A percentile compares a stretch with the other conserved stretches of the same genome.
Evolutionary conservation across 2,797 vertebrate genomes (phyloP).

Genomic region (Falco columbarius): DNA sequence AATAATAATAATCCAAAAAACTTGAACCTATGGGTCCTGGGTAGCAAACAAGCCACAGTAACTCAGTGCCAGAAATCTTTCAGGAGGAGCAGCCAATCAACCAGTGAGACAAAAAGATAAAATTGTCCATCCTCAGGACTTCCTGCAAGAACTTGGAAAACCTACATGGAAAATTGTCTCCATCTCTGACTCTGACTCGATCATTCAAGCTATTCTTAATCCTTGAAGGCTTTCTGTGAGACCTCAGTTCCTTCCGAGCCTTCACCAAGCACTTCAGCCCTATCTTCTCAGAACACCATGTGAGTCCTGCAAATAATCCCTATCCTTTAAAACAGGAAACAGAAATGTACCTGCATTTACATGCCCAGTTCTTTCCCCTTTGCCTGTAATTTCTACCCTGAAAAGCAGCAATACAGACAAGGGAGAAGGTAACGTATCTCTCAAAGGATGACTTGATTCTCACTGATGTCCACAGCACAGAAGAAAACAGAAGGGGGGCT

Average conservation of each 20-base stretch:
- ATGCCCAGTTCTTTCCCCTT: fast-evolving
- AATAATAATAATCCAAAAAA: not conserved
- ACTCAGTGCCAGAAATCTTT: not conserved
- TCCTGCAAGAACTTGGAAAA: not conserved
- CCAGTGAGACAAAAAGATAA: not conserved
- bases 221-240: not conserved
- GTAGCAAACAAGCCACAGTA: not conserved
- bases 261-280: not conserved
- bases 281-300: not conserved
- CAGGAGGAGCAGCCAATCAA: not conserved
- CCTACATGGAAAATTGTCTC: not conserved
- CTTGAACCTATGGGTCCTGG: not conserved
- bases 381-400: fast-evolving
- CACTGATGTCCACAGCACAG: not conserved
- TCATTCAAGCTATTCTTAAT: not conserved
- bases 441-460: not conserved
- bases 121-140: not conserved
- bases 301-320: fast-evolving
- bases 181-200: not conserved
- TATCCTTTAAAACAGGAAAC: not conserved
- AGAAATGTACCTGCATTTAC: fast-evolving
- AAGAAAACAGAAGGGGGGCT: not conserved
- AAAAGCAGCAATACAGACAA: fast-evolving
- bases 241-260: not conserved
- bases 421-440: too few relatives aligned